Conservation (phyloP, 2,113 vertebrate genomes). For the Saguinus imperator region DNA sequence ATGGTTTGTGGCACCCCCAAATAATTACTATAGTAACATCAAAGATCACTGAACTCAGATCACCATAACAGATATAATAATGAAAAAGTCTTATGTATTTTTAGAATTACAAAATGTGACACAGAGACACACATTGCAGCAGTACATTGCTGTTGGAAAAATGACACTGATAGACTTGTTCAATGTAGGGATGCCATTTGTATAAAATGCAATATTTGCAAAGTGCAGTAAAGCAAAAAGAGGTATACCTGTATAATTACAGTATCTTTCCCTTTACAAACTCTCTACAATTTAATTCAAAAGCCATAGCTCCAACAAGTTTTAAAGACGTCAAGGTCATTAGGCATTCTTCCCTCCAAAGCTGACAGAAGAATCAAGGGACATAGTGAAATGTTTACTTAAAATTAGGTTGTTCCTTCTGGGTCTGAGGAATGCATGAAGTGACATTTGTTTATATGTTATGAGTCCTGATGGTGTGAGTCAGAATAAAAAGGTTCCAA, state of each 20-base stretch:
- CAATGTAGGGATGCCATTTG: background rate
- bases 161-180: background rate
- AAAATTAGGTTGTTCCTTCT: background rate
- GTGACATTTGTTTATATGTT: background rate
- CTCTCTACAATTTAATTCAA: background rate
- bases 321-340: background rate
- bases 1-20: background rate
- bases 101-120: background rate
- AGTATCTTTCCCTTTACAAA: background rate
- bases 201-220: background rate
- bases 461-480: background rate
- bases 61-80: background rate
- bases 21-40: background rate
- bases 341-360: background rate
- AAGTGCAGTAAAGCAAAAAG: background rate
- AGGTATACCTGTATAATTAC: background rate
- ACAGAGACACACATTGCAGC: background rate
- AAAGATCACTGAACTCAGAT: background rate
- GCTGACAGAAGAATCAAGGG: background rate
- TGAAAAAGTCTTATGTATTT: background rate
- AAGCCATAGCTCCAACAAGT: background rate
- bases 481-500: background rate
- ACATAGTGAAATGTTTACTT: background rate
- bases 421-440: background rate
- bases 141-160: background rate